Base-by-base conservation (phyloP, 2,888 invertebrate genomes). In the Archips crataeganus region DNA sequence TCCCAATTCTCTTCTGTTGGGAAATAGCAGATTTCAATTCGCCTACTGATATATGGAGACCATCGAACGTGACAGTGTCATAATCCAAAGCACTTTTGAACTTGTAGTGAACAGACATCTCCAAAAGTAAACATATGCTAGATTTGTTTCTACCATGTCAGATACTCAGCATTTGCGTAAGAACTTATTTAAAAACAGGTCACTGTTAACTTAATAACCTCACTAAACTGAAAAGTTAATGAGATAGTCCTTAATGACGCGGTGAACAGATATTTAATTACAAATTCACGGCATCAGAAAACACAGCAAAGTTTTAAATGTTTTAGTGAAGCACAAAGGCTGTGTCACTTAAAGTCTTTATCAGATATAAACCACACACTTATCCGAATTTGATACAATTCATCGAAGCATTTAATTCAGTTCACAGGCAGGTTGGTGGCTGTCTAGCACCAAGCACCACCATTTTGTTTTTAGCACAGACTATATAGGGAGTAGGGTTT, bases 51-150 rank as follows among this genome's bases (percentile, higher is more conserved):
- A 99, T 99, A 90, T 99, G 98, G 75, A 99, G 95, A 75, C 99
- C 99, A 96, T 99, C 99, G 90, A 99, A 99, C 54, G 98, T 98
- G 77, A 99, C 97, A 9, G 99, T 99, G 89, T 99, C 99, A 94
- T 97, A 99, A 90, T 99, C 98, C 87, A 98, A 95, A 76, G 98
- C 98, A 86, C 99, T 98, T 95, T 99, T 99, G 90, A 99, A 99
- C 93, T 99, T 99, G 94, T 99, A 99, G 93, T 99, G 99, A 80
- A 99, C 98, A 85, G 99, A 99, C 97, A 98, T 98, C 87, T 89
- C 94, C 86, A 82, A 77, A 80, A 77, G 78, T 70, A 74, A 71
- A 75, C 75, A 75, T 77, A 71, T 70, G 77, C 78, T 76, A 63
- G 66, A 75, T 78, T 79, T 79, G 78, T 78, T 78, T 81, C 80